Evolutionary conservation across 2,113 vertebrate species (phyloP), one percentile per base, ranked within the genome.

Genomic region (Myotis davidii): DNA sequence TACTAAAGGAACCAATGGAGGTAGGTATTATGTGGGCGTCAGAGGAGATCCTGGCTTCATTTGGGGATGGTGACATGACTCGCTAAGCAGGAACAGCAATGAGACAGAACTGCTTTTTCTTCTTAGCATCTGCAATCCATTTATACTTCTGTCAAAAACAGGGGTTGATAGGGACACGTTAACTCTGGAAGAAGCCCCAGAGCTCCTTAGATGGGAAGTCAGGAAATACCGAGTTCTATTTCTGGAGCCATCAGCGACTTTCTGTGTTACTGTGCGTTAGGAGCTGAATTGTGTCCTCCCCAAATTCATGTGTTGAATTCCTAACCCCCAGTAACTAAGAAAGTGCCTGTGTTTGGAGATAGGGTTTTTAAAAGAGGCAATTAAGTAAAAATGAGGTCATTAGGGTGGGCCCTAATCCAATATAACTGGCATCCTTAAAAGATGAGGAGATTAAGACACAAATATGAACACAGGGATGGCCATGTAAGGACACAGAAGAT

Each of bases 101-200:
- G 79, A 94, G 59, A 69, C 25, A 64, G 23, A 91, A 37, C 29
- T 42, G 61, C 52, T 81, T 50, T 61, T 54, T 32, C 52, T 73
- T 90, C 61, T 73, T 64, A 83, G 50, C 1, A 2, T 79, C 91
- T 85, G 70, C 37, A 77, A 69, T 81, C 90, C 96, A 85, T 91
- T 95, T 89, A 74, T 72, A 84, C 69, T 52, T 94, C 34, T 93
- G 73, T 95, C 69, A 67, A 39, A 76, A 91, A 72, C 21, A 82
- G 87, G 56, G 42, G 78, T 64, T 91, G 90, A 91, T 8, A 29
- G 78, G 82, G 54, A 91, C 59, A 78, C 0, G 1, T 8, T 69
- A 32, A 88, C 45, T 56, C 59, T 93, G 73, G 42, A 73, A 88
- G 70, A 77, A 95, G 82, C 69, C 32, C 52, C 37, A 25, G 67